These are phyloP conservation scores for Acipenser ruthenus DNA, from an alignment of 2,797 vertebrate species.

Conservation along the genomic window DNA sequence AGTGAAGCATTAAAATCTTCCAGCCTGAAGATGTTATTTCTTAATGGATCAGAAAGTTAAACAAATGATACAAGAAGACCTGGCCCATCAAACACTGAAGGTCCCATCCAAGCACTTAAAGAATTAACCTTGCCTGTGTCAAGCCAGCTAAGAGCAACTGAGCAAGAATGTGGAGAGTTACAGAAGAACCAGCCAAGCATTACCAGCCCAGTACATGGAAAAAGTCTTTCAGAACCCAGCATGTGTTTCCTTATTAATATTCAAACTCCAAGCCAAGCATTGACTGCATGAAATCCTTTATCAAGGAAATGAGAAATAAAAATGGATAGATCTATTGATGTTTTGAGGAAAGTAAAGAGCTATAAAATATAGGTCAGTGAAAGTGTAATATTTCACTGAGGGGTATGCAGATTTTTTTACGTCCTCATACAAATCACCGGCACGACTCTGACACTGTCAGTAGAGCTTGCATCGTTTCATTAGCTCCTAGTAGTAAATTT, in stretches of 20 bases:
- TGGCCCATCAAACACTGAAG: slow-evolving; percentile 18
- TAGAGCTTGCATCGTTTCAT: slow-evolving; percentile 21
- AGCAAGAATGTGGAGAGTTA: background rate
- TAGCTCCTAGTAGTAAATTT: slow-evolving; percentile 12
- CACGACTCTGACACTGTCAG: slow-evolving; percentile 26
- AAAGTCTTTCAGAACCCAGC: too few relatives aligned
- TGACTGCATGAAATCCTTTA: too few relatives aligned
- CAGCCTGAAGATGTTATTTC: slow-evolving; percentile 13
- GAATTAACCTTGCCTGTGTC: slow-evolving; percentile 15
- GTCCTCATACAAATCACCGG: slow-evolving; percentile 25
- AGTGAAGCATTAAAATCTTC: background rate
- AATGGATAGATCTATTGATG: slow-evolving; percentile 12
- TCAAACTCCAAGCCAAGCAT: too few relatives aligned
- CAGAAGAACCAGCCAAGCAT: too few relatives aligned
- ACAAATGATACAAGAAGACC: slow-evolving; percentile 16
- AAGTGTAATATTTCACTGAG: slow-evolving; percentile 7
- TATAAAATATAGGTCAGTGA: slow-evolving; percentile 20
- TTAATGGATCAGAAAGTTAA: slow-evolving; percentile 28
- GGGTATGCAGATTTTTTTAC: slow-evolving; percentile 26
- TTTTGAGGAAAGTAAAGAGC: slow-evolving; percentile 14
- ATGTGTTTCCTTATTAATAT: too few relatives aligned
- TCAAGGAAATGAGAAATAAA: too few relatives aligned
- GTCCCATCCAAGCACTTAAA: slow-evolving; percentile 26
- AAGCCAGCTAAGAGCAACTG: slow-evolving; percentile 2
- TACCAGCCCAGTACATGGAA: too few relatives aligned